Evolutionary conservation across 2,797 vertebrate genomes (phyloP).

Genomic region (Poecilia wingei): DNA sequence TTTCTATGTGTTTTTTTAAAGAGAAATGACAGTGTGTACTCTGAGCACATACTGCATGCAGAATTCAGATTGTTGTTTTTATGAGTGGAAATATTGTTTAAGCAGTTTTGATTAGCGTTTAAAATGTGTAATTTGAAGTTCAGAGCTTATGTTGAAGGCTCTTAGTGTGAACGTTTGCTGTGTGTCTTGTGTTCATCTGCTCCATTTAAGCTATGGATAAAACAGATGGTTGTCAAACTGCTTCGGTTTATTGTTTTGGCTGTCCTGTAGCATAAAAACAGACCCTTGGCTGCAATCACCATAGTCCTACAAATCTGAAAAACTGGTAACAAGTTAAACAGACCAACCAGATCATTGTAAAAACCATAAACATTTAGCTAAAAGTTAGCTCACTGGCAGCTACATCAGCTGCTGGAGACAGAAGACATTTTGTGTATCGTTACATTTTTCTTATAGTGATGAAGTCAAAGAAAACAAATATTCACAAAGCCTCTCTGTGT

Average conservation of each 20-base stretch:
- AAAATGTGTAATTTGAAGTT: not conserved
- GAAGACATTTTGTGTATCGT: not conserved
- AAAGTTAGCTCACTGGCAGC: not conserved
- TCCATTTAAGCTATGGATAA: not conserved
- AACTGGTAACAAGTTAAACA: slow-evolving; percentile 10
- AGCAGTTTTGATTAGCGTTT: not conserved
- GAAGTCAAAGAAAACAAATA: not conserved
- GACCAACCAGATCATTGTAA: not conserved
- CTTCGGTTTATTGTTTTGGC: not conserved
- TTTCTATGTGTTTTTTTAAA: not conserved
- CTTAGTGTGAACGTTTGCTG: not conserved
- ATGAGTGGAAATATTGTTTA: not conserved
- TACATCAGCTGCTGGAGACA: not conserved
- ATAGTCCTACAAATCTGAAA: not conserved
- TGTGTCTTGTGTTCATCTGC: not conserved
- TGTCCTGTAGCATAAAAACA: not conserved
- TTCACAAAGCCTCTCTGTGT: not conserved
- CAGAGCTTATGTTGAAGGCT: not conserved
- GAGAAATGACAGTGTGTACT: not conserved
- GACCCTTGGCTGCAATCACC: not conserved
- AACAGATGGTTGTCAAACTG: not conserved
- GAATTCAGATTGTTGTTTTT: not conserved
- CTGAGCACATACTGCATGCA: not conserved
- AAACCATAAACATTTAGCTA: not conserved
- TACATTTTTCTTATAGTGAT: not conserved